Evolutionary conservation across 2,113 vertebrate genomes (phyloP).

Genomic region (Colistium nudipinnis): DNA sequence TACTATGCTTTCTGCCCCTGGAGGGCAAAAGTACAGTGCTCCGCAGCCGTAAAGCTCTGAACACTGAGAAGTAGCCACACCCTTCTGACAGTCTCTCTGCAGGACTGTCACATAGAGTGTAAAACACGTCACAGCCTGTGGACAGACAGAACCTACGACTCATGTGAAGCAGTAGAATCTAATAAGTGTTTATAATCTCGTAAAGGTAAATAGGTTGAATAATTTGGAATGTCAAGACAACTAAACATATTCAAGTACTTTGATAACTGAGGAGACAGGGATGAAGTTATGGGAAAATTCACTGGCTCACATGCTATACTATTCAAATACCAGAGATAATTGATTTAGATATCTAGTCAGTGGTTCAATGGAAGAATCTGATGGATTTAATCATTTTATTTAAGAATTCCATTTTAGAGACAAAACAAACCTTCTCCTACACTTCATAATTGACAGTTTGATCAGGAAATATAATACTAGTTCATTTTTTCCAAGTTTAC

Average conservation of each 20-base stretch:
- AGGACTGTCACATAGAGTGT: neutral
- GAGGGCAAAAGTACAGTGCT: neutral
- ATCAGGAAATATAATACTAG: neutral
- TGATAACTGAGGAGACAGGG: no score
- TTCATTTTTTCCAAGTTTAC: neutral
- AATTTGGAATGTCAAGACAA: neutral
- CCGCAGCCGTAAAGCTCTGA: slow-evolving; percentile 3
- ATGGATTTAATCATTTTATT: neutral
- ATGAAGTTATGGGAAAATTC: no score
- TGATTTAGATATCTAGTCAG: neutral
- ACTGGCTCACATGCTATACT: neutral
- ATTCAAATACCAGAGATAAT: neutral
- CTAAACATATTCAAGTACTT: neutral
- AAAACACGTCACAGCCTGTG: neutral
- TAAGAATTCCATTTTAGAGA: no score
- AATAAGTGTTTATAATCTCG: neutral
- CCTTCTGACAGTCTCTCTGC: neutral
- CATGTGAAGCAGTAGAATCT: neutral
- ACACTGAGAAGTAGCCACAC: slow-evolving; percentile 22
- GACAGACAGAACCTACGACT: neutral
- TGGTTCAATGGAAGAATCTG: neutral
- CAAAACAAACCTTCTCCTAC: no score
- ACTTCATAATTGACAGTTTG: no score
- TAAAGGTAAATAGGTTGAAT: neutral
- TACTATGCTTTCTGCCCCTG: slow-evolving; percentile 33